phyloP scores from a whole-genome alignment of 1,140 invertebrate species.

The Semibalanus balanoides region DNA sequence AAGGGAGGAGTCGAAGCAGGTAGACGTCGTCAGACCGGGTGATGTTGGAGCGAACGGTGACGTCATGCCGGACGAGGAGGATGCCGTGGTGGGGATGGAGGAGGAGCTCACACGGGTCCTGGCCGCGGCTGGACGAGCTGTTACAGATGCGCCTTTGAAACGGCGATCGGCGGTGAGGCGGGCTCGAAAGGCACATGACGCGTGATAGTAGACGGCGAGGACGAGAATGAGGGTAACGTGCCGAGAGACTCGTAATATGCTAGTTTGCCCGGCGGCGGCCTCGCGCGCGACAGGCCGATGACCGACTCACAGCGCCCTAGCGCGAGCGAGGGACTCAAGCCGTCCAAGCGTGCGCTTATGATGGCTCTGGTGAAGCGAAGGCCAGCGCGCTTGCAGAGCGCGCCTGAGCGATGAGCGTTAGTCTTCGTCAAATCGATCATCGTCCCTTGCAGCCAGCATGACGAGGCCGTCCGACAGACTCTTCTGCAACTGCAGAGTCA shows the following conservation, averaged over 20 bases:
- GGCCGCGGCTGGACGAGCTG: neutral
- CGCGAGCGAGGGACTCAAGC: neutral
- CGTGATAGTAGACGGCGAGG: too few relatives aligned
- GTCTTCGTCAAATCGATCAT: neutral
- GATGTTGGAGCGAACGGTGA: neutral
- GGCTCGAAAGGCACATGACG: too few relatives aligned
- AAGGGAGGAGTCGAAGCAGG: neutral
- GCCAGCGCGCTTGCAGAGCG: neutral
- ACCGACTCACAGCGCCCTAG: neutral
- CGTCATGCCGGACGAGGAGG: neutral
- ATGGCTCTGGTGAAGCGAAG: neutral
- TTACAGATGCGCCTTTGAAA: neutral
- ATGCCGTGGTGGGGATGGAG: neutral
- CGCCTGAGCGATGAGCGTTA: neutral
- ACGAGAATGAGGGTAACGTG: neutral
- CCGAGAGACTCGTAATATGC: too few relatives aligned
- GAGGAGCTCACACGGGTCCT: neutral
- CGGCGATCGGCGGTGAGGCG: too few relatives aligned
- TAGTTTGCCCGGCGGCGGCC: too few relatives aligned
- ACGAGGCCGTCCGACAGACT: neutral
- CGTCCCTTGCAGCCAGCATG: neutral
- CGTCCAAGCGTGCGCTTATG: too few relatives aligned
- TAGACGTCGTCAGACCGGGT: neutral
- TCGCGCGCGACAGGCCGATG: too few relatives aligned
- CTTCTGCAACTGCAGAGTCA: neutral